phyloP scores from a whole-genome alignment of 2,113 vertebrate genomes.

The Naja naja region DNA sequence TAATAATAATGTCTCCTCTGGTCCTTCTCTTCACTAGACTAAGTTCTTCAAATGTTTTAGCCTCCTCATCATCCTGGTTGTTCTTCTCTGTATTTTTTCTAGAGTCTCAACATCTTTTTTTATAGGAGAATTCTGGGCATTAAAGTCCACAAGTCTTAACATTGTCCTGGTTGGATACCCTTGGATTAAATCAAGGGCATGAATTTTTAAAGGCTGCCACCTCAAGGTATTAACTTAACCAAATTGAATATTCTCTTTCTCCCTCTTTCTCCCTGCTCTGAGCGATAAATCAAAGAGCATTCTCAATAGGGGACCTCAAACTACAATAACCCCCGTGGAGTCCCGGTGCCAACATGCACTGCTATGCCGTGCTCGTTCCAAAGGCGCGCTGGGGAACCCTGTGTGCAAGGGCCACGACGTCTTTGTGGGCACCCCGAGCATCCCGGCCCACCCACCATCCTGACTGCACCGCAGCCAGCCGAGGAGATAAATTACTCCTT shows the following conservation, averaged over 20 bases:
- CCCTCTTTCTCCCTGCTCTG: not conserved
- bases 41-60: too few species aligned
- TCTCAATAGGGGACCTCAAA: not conserved
- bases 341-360: not conserved
- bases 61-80: too few species aligned
- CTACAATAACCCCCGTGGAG: not conserved
- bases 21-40: too few species aligned
- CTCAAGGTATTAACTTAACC: not conserved
- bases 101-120: too few species aligned
- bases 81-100: too few species aligned
- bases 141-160: not conserved
- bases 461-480: not conserved
- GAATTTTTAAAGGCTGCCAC: not conserved
- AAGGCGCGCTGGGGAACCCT: not conserved
- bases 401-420: too few species aligned
- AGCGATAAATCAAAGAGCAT: not conserved
- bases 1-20: too few species aligned
- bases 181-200: not conserved
- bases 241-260: not conserved
- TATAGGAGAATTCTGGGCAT: too few species aligned
- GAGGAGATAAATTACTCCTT: not conserved
- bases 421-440: not conserved
- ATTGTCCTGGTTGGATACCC: not conserved
- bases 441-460: not conserved
- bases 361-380: accelerated